Evolutionary conservation across 2,797 vertebrate species (phyloP), one percentile per base, ranked within the genome.

Genomic region (Nothura maculosa): DNA sequence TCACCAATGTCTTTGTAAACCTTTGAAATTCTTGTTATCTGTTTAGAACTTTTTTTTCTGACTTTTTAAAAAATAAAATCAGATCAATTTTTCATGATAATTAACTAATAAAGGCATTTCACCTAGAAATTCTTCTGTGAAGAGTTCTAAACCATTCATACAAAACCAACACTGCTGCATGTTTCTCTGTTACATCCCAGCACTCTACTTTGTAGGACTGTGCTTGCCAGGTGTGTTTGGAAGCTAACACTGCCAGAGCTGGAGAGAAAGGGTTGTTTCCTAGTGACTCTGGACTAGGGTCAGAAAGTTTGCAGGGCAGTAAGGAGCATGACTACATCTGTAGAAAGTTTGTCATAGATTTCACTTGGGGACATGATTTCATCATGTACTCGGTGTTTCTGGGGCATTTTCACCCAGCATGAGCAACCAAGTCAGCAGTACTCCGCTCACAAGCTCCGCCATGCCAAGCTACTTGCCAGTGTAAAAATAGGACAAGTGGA

Each of bases 401-500:
- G 67, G 50, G 66, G 69, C 42, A 62, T 2, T 0, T 92, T 89
- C 75, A 22, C 64, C 7, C 17, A 78, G 40, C 40, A 4, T 24
- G 28, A 85, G 40, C 34, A 52, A 54, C 69, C 42, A 78, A 75
- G 73, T 40, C 76, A 87, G 66, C 45, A 81, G 45, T 16, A 21
- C 16, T 36, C 21, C 93, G 72, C 64, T 73, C 73, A 69, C 75
- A 48, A 81, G 54, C 54, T 95, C 50, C 72, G 79, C 48, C 62
- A 8, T 30, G 47, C 69, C 8, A 10, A 92, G 69, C 55, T 60
- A 55, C 60, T 87, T 70, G 36, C 47, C 47, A 7, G 6, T 66
- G 30, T 69, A n/a, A 91, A 93, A 94, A 89, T 54, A 93, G 94
- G 80, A 74, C 77, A 92, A 70, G 74, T 43, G 57, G 86, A 90